Conservation (phyloP, 2,797 vertebrate genomes). For the Pelodytes ibericus region DNA sequence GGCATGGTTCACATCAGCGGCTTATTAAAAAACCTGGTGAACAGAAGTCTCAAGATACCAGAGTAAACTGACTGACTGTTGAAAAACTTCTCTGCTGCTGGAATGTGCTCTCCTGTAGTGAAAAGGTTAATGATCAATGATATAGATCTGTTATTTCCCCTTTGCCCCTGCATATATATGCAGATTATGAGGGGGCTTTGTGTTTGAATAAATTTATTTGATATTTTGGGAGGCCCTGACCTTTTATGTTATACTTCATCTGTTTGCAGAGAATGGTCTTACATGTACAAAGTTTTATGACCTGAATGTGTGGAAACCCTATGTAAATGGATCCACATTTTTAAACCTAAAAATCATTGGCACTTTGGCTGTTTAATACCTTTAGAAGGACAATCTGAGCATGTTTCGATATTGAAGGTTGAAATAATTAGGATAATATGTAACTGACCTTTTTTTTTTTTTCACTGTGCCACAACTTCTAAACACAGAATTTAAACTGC, state of each 20-base stretch:
- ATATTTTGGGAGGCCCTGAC: background rate
- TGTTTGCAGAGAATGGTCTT: too few relatives aligned
- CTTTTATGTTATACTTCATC: background rate
- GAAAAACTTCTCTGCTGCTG: background rate
- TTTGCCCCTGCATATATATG: constrained; percentile 8
- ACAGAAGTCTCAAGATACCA: background rate
- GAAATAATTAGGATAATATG: too few relatives aligned
- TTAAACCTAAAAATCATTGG: too few relatives aligned
- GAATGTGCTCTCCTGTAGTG: background rate
- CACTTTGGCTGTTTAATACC: too few relatives aligned
- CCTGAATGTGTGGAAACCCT: too few relatives aligned
- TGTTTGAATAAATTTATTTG: constrained; percentile 28
- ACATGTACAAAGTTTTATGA: too few relatives aligned
- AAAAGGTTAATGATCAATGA: background rate
- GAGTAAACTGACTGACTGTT: background rate
- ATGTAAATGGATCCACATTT: too few relatives aligned
- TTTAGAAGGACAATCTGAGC: too few relatives aligned
- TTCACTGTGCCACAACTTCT: too few relatives aligned
- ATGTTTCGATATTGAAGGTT: too few relatives aligned
- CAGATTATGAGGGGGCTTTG: constrained; percentile 2
- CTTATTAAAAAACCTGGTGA: constrained; percentile 4
- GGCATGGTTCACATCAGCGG: background rate
- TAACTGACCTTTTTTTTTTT: too few relatives aligned
- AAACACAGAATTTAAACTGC: too few relatives aligned
- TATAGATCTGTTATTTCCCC: background rate